Evolutionary conservation across 2,797 vertebrate genomes (phyloP).

Genomic region (Heterohyrax brucei): DNA sequence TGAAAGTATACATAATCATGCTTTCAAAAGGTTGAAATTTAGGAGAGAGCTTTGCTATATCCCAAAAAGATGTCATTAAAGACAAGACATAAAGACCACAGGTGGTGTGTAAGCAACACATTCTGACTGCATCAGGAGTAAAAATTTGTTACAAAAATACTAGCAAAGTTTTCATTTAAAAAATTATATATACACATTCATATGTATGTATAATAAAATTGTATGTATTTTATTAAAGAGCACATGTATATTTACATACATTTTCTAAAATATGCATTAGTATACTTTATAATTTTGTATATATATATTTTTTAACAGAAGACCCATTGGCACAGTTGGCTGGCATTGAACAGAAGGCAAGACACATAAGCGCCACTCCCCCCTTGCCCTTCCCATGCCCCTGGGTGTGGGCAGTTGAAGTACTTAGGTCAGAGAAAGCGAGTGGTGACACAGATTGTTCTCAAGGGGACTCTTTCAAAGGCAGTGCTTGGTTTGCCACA

Average conservation of each 20-base stretch:
- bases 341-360: no score
- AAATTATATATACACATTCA: neutral
- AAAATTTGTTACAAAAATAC: neutral
- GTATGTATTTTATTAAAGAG: no score
- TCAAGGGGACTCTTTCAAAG: neutral
- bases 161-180: neutral
- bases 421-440: neutral
- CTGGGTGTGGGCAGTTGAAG: neutral
- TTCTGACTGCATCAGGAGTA: neutral
- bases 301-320: no score
- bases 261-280: no score
- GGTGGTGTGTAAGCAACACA: neutral
- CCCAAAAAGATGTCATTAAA: neutral
- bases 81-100: neutral
- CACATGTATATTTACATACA: no score
- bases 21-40: neutral
- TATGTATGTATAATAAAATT: no score
- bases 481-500: neutral
- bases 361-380: no score
- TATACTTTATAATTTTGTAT: no score
- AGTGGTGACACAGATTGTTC: no score
- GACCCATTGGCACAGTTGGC: no score
- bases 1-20: neutral
- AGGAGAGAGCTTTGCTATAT: neutral
- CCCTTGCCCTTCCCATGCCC: no score